Evolutionary conservation across 1,140 invertebrate genomes (phyloP), one percentile per base, ranked within the genome.

Genomic region (Listronotus bonariensis): DNA sequence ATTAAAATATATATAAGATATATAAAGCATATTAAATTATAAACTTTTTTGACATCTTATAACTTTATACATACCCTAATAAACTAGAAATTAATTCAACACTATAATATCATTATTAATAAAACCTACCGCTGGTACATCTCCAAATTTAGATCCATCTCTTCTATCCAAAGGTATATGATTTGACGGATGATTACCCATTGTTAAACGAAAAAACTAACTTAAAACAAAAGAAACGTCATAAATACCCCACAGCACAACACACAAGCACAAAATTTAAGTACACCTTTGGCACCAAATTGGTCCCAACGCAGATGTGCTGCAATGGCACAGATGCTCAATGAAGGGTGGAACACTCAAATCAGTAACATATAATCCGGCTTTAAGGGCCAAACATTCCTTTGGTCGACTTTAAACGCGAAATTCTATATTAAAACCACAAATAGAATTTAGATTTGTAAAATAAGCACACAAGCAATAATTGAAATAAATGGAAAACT

Each of bases 171-270:
- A 80, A 54, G 86, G 86, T 72, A 88, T 86, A 77, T 88, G 87
- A 70, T 86, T 85, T 48, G 87, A 87, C 65, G 86, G 85, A 79
- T 87, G 86, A 77, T 88, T 88, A 67, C 87, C 87, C 87, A 88
- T 88, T 72, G 60, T 66, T 45, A 12, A 3, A 34, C 32, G 9
- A 36, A 1, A 11, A 18, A 49, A 61, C 32, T 52, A n/a, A 62
- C 32, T 54, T n/a, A 58, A 20, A 57, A 55, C 10, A 61, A 54
- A 17, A 34, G 36, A 56, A 66, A 49, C 31, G 31, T 49, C 59
- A 59, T 42, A 51, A 51, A 43, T 34, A 12, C 15, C 51, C 20
- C 38, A 20, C 20, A 38, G 38, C 41, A 60, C 20, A n/a, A 56
- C 41, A 56, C 40, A 42, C 34, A 57, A 14, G 38, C 43, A 38